Conservation (phyloP, 2,888 invertebrate genomes). For the Aphodius sticticus region DNA sequence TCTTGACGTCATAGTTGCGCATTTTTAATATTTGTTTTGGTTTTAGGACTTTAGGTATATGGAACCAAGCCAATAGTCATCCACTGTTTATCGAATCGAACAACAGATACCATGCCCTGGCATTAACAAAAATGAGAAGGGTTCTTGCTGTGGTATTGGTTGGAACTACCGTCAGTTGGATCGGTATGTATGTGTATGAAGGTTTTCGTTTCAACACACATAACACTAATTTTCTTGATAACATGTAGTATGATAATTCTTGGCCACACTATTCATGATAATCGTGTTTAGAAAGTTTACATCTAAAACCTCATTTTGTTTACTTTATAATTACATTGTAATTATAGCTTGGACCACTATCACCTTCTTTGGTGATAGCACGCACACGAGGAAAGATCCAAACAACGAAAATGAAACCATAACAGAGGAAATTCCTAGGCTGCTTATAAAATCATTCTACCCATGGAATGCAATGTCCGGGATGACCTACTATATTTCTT, state of each 20-base stretch:
- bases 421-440: constrained; percentile 73
- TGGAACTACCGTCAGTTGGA: constrained; percentile 68
- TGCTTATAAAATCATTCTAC: constrained; percentile 80
- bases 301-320: neutral
- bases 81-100: constrained; percentile 86
- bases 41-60: constrained; percentile 75
- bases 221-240: too few relatives aligned
- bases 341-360: constrained; percentile 76
- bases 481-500: constrained; percentile 70
- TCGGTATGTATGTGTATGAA: constrained; percentile 21
- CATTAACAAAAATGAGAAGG: constrained; percentile 78
- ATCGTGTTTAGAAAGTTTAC: neutral
- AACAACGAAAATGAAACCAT: constrained; percentile 75
- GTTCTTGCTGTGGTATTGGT: constrained; percentile 72
- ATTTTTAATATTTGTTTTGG: constrained; percentile 29
- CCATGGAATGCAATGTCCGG: constrained; percentile 80
- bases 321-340: neutral
- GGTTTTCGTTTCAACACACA: too few relatives aligned
- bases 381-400: constrained; percentile 71
- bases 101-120: constrained; percentile 72
- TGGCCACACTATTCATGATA: too few relatives aligned
- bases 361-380: constrained; percentile 83
- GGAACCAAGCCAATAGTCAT: constrained; percentile 87
- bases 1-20: neutral
- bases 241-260: too few relatives aligned